These are phyloP conservation scores for Gastrophryne carolinensis DNA, from an alignment of 2,797 vertebrate genomes.

Conservation along the genomic window DNA sequence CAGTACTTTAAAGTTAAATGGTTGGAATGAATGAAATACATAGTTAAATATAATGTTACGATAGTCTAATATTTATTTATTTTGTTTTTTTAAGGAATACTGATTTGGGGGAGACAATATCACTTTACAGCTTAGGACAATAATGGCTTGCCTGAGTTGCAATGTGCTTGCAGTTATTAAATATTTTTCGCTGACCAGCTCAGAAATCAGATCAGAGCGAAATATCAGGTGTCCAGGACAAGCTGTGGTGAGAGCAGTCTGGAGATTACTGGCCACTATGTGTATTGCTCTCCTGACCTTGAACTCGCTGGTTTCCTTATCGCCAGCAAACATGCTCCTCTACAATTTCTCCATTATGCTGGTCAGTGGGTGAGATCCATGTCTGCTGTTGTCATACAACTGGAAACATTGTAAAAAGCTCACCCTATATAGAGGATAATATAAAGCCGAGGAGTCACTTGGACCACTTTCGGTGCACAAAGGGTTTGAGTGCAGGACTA, in stretches of 20 bases:
- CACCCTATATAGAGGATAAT: no score
- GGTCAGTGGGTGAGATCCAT: constrained; percentile 6
- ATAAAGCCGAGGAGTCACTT: no score
- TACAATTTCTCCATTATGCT: constrained; percentile 4
- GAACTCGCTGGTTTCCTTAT: background rate
- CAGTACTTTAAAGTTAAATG: no score
- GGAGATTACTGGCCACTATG: constrained; percentile 24
- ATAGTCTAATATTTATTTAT: background rate
- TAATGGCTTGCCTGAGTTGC: constrained; percentile 4
- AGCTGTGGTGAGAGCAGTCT: constrained; percentile 9
- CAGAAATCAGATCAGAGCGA: constrained; percentile 5
- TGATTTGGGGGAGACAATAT: background rate
- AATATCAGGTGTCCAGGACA: constrained; percentile 23
- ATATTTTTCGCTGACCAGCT: constrained; percentile 25
- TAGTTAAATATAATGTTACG: background rate
- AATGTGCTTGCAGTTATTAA: constrained; percentile 16
- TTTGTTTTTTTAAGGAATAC: background rate
- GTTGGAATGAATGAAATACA: background rate
- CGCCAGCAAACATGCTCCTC: background rate
- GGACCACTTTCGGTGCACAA: no score
- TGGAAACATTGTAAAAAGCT: no score
- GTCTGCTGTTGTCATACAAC: no score
- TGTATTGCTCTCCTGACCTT: constrained; percentile 28
- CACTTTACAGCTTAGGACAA: constrained; percentile 2
- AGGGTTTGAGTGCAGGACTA: no score